Base-by-base conservation (phyloP, 2,888 invertebrate species). In the Carterocephalus palaemon region DNA sequence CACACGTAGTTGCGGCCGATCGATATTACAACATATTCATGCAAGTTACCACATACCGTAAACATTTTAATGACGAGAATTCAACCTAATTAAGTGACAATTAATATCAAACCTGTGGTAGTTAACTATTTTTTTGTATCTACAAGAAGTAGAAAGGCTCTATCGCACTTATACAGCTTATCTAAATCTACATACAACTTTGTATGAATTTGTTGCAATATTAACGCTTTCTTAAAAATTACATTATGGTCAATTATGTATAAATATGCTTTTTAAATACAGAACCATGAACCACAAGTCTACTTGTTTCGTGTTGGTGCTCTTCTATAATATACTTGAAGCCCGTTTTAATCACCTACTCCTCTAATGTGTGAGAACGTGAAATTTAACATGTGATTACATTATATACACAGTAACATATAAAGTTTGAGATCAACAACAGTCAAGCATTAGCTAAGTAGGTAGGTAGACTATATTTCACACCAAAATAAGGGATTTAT, bases 341-440 rank as follows among this genome's bases (percentile, higher is more conserved):
- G 82, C 79, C 77, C 64, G 65, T 65, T 64, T 61, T 62, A 60
- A 49, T 70, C 66, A 73, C 60, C 68, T 76, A 75, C 67, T 68
- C 69, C 71, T 67, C 74, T 59, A 68, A 70, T n/a, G n/a, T n/a
- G n/a, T 60, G 81, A 81, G 80, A 75, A 68, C 51, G 73, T 80
- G 75, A 79, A 75, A 64, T 80, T 80, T 83, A 85, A 84, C 85
- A 84, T 78, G 81, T 84, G 84, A 77, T 82, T 81, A 84, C 69
- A 82, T 78, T 82, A 82, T 83, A 78, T 85, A 85, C 82, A 85
- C 71, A 74, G 66, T 80, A 79, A 80, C 75, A 81, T 69, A 75
- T 75, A 79, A n/a, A 54, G 61, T 69, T 75, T 79, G 82, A 83
- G 85, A 84, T 83, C 81, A 85, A 81, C 79, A 83, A 84, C 83